Evolutionary conservation across 1,140 invertebrate genomes (phyloP), one percentile per base, ranked within the genome.

Genomic region (Penaeus indicus): DNA sequence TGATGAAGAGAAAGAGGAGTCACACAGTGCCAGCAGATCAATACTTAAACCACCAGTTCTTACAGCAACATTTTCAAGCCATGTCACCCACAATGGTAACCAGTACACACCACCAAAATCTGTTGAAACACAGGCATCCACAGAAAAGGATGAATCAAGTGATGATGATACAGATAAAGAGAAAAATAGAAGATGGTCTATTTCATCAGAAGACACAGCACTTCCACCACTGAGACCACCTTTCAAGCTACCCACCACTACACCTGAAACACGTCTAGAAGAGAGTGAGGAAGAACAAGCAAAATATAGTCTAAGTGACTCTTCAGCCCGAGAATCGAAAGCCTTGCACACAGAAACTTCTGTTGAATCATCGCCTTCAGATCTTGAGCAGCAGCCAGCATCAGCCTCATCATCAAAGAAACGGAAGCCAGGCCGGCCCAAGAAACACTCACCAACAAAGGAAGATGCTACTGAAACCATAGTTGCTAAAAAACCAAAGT

Each of bases 371-470:
- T 79, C 83, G 54, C 85, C 85, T 21, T 90, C 86, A 32, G 87
- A 87, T 61, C 61, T 84, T 13, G 89, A 90, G 78, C 84, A 81
- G 77, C 67, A 69, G 78, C 72, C 81, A 19, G 21, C 67, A 18
- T 72, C 84, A 11, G 47, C 90, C 7, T 91, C 94, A 0, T 95
- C 95, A 0, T 96, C 95, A 0, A 96, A 97, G 90, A 97, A 97
- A 92, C 94, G 97, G 13, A 97, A 97, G 93, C 96, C 96, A 1
- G 96, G 96, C 4, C 93, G 96, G 89, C 96, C 96, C 0, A 95
- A 96, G 84, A 97, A 97, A 91, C 93, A 96, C 32, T 94, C 94
- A 92, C 94, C 95, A 72, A 94, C 94, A 86, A 92, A 91, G 90
- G 95, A 94, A 32, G 94, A 94, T 47, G 93, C 92, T 89, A 95